These are phyloP conservation scores for Gonioctena quinquepunctata DNA, from an alignment of 1,140 invertebrate species.

Conservation along the genomic window DNA sequence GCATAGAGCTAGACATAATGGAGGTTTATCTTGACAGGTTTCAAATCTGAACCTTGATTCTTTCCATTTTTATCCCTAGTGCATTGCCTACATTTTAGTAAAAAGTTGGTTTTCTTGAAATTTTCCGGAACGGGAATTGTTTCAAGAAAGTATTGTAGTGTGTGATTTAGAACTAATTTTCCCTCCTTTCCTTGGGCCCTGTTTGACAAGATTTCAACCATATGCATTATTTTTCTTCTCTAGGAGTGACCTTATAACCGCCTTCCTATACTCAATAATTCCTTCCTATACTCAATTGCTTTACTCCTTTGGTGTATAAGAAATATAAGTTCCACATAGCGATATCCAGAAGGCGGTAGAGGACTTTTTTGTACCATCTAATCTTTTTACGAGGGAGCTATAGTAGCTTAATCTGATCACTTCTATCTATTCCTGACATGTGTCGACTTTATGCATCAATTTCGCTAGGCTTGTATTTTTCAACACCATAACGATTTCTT, in stretches of 20 bases:
- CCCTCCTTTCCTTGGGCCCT: background rate
- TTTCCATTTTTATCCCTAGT: too few species aligned
- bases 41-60: background rate
- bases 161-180: background rate
- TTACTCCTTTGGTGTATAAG: background rate
- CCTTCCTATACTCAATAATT: background rate
- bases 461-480: conserved; percentile 5
- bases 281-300: too few species aligned
- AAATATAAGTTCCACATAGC: background rate
- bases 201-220: background rate
- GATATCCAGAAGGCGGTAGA: background rate
- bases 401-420: too few species aligned
- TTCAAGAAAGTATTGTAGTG: background rate
- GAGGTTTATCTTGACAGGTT: conserved; percentile 1
- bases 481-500: background rate
- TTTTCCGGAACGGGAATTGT: background rate
- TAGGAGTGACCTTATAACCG: background rate
- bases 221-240: background rate
- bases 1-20: background rate
- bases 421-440: conserved; percentile 12
- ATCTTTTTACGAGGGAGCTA: conserved; percentile 8
- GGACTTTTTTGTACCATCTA: background rate
- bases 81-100: background rate
- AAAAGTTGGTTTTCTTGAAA: background rate
- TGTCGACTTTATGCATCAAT: conserved; percentile 7